A percentile compares a stretch with the other conserved stretches of the same genome.
These are phyloP conservation scores for Eupithecia tripunctaria DNA, from an alignment of 2,888 invertebrate genomes.

Conservation along the genomic window DNA sequence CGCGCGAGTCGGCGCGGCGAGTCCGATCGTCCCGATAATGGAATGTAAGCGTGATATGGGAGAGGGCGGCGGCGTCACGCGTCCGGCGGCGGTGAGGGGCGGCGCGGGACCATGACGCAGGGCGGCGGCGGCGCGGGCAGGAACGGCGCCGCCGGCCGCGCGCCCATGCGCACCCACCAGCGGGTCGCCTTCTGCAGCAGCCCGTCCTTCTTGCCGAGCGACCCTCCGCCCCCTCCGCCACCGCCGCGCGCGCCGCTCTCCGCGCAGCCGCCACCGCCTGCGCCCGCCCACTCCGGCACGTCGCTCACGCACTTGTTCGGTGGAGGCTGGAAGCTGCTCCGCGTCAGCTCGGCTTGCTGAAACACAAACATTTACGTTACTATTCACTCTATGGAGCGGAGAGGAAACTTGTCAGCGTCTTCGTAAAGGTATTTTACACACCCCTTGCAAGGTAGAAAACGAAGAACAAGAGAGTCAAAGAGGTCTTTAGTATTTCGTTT, in stretches of 20 bases:
- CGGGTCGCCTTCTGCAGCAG: constrained; percentile 82
- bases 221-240: constrained; percentile 47
- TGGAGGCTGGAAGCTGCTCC: constrained; percentile 87
- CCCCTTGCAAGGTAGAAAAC: neutral
- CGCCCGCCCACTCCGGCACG: constrained; percentile 85
- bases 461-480: neutral
- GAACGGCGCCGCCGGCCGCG: constrained; percentile 55
- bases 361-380: constrained; percentile 33
- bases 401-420: neutral
- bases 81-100: constrained; percentile 63
- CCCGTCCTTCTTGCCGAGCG: constrained; percentile 75
- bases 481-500: neutral
- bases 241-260: constrained; percentile 47
- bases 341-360: constrained; percentile 88
- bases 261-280: constrained; percentile 51
- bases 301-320: constrained; percentile 88
- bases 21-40: constrained; percentile 78
- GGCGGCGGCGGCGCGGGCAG: constrained; percentile 47
- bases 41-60: constrained; percentile 83
- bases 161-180: constrained; percentile 82
- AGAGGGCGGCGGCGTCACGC: constrained; percentile 60
- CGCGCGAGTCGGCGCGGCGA: constrained; percentile 70
- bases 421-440: neutral
- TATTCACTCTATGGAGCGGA: neutral
- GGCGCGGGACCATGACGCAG: constrained; percentile 59